Conservation (phyloP, 2,797 vertebrate genomes). For the Diglossa cyanea region DNA sequence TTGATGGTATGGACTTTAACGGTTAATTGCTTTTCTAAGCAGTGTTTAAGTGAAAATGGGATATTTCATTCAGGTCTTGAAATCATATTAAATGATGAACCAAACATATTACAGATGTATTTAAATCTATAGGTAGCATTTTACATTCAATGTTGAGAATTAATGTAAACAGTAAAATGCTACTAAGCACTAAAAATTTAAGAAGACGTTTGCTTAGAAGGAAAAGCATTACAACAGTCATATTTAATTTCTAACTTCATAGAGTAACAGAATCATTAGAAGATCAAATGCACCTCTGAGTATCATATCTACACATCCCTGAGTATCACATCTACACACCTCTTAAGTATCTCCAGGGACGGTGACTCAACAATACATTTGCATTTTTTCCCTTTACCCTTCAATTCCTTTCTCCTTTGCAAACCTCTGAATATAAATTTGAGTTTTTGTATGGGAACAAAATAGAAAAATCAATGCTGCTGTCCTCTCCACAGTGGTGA, state of each 20-base stretch:
- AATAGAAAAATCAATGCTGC: background rate
- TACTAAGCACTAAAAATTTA: background rate
- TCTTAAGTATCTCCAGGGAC: background rate
- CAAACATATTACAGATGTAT: background rate
- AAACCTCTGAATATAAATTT: background rate
- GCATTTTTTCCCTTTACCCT: background rate
- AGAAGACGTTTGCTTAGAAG: background rate
- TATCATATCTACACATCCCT: background rate
- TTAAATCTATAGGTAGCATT: background rate
- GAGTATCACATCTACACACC: background rate
- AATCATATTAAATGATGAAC: background rate
- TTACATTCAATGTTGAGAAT: background rate
- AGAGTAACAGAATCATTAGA: background rate
- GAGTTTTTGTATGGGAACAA: background rate
- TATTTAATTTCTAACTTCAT: background rate
- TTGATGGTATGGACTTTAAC: background rate
- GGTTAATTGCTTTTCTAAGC: background rate
- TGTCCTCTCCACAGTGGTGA: background rate
- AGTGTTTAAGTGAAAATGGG: background rate
- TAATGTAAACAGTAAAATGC: background rate
- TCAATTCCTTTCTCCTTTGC: background rate
- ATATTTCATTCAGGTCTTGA: background rate
- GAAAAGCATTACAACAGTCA: background rate
- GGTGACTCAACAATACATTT: background rate
- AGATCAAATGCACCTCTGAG: background rate